phyloP scores from a whole-genome alignment of 1,140 invertebrate genomes.

The Heliconius melpomene region DNA sequence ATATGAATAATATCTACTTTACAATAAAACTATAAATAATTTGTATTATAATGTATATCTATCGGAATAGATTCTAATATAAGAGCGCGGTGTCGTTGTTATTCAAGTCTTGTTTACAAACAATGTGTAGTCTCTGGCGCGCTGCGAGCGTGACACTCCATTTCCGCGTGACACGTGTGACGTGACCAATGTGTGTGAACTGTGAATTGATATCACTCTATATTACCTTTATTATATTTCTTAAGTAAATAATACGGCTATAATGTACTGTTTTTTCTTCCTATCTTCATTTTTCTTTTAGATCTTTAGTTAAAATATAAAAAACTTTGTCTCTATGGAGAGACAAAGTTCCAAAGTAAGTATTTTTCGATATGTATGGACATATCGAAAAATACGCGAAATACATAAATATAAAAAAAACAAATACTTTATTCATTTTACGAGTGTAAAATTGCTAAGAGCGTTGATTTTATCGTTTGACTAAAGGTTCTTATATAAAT shows the following conservation, averaged over 20 bases:
- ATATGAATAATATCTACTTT: too few species aligned
- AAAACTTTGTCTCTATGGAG: too few species aligned
- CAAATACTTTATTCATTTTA: too few species aligned
- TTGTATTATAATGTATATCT: neutral
- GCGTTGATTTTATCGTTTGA: too few species aligned
- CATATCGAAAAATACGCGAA: too few species aligned
- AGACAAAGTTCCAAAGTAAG: too few species aligned
- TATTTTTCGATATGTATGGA: too few species aligned
- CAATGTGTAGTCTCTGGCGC: neutral
- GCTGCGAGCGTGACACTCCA: neutral
- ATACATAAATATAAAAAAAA: too few species aligned
- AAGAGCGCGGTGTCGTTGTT: neutral
- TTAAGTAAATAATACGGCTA: neutral
- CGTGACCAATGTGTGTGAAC: neutral
- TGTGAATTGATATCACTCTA: neutral
- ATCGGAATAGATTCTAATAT: neutral
- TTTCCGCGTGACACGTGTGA: neutral
- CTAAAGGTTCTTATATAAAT: too few species aligned
- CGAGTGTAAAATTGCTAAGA: too few species aligned
- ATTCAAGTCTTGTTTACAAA: slow-evolving; percentile 6
- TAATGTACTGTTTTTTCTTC: neutral
- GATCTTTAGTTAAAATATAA: neutral
- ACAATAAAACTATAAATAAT: neutral
- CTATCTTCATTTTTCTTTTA: neutral
- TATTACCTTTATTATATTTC: neutral